Conservation (phyloP, 2,888 invertebrate genomes). For the Ennomos erosarius region DNA sequence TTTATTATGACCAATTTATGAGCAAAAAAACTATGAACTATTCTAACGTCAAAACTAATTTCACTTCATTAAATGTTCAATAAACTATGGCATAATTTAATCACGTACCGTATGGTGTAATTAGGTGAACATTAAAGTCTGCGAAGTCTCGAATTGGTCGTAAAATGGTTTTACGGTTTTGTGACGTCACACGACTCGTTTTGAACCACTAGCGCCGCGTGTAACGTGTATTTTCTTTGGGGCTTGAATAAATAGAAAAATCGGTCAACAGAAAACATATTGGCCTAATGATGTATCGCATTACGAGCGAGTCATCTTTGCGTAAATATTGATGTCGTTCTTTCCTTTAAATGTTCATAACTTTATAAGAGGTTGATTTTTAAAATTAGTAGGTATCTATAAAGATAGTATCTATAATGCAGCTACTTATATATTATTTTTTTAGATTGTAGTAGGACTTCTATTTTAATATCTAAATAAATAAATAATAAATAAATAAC, state of each 20-base stretch:
- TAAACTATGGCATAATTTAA: conserved; percentile 23
- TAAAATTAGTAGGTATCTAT: too few species aligned
- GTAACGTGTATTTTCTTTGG: conserved; percentile 13
- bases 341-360: too few species aligned
- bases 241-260: conserved; percentile 21
- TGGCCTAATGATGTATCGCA: conserved; percentile 4
- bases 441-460: too few species aligned
- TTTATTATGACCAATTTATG: too few species aligned
- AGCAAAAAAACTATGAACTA: too few species aligned
- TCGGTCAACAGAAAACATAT: conserved; percentile 19
- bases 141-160: conserved; percentile 38
- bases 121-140: conserved; percentile 37
- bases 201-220: conserved; percentile 8
- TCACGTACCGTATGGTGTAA: conserved; percentile 27
- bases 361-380: too few species aligned
- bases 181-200: conserved; percentile 32
- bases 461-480: too few species aligned
- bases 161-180: conserved; percentile 33
- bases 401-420: too few species aligned
- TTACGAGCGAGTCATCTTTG: background rate
- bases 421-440: too few species aligned
- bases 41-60: background rate
- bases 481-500: too few species aligned
- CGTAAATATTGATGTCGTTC: too few species aligned
- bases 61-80: conserved; percentile 19